A percentile compares a stretch with the other conserved stretches of the same genome.
These are phyloP conservation scores for Nomada ruficornis DNA, from an alignment of 2,888 invertebrate species.

Conservation along the genomic window DNA sequence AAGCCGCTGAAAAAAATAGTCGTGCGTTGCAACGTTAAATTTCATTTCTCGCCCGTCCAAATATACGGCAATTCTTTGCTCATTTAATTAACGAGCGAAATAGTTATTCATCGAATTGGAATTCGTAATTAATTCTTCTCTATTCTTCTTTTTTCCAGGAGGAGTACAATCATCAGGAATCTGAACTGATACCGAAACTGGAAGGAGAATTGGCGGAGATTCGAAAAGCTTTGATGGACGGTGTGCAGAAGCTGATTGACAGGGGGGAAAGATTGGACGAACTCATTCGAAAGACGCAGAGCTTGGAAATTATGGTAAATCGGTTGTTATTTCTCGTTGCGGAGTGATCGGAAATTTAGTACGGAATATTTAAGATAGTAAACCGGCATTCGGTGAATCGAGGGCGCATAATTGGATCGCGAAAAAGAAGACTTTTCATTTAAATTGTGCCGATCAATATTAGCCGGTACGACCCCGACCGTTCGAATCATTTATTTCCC, in stretches of 20 bases:
- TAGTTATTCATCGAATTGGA: too few relatives aligned
- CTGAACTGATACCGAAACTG: constrained; percentile 60
- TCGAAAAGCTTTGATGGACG: constrained; percentile 73
- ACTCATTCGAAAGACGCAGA: constrained; percentile 74
- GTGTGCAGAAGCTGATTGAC: constrained; percentile 75
- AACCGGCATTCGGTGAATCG: background rate
- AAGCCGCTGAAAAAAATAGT: constrained; percentile 72
- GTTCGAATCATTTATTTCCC: constrained; percentile 36
- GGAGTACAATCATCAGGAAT: constrained; percentile 66
- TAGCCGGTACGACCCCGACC: constrained; percentile 32
- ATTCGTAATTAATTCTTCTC: too few relatives aligned
- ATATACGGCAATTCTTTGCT: too few relatives aligned
- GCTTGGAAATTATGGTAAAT: constrained; percentile 75
- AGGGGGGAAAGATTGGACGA: constrained; percentile 77
- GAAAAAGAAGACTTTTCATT: background rate
- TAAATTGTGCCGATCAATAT: constrained; percentile 22
- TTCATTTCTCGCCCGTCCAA: too few relatives aligned
- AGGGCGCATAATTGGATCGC: too few relatives aligned
- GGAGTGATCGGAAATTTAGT: too few relatives aligned
- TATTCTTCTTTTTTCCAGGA: constrained; percentile 54
- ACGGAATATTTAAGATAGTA: background rate
- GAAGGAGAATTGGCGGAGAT: constrained; percentile 72
- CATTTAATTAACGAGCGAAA: background rate
- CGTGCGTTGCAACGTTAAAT: constrained; percentile 56
- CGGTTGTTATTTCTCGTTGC: background rate